Base-by-base conservation (phyloP, 2,888 invertebrate genomes). In the Monochamus alternatus region DNA sequence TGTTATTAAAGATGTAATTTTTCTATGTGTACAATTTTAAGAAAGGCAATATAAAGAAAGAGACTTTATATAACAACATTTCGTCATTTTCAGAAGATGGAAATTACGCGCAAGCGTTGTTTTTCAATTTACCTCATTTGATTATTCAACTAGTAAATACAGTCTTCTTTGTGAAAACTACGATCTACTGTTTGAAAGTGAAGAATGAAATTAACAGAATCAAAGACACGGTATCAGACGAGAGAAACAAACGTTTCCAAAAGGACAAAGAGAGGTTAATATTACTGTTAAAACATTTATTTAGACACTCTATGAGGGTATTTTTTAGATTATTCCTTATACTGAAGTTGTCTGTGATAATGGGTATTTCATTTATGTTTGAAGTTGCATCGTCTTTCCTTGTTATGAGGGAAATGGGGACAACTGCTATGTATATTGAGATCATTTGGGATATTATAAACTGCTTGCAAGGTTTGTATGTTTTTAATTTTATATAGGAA, bases 341-440 rank as follows among this genome's bases (percentile, higher is more conserved):
- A 75, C 90, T 93, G 0, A 95, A 95, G 85, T 88, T 95, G 1
- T 95, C 95, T 89, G 89, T 95, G 76, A 94, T 95, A 62, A 95
- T 95, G 95, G 95, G 95, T 0, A 91, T 95, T 0, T 92, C 93
- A 0, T 95, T 95, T 94, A 88, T 92, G 2, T 90, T 93, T 64
- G 95, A 95, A 87, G 88, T 94, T 5, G 84, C 93, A 8, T 93
- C 94, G 3, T 91, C 92, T 1, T 79, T 93, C 43, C 87, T 91
- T 87, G 91, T 82, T 91, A 92, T 75, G 86, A 78, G 65, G n/a
- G 86, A 74, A 88, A 89, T 88, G 88, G 90, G 82, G 91, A 90
- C 87, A 86, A 85, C 87, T 89, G 91, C 78, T 86, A 83, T 81
- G 66, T 82, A 81, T 43, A 76, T 87, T 0, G 87, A 87, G 77